Base-by-base conservation (phyloP, 1,140 invertebrate genomes). In the Choristoneura fumiferana region DNA sequence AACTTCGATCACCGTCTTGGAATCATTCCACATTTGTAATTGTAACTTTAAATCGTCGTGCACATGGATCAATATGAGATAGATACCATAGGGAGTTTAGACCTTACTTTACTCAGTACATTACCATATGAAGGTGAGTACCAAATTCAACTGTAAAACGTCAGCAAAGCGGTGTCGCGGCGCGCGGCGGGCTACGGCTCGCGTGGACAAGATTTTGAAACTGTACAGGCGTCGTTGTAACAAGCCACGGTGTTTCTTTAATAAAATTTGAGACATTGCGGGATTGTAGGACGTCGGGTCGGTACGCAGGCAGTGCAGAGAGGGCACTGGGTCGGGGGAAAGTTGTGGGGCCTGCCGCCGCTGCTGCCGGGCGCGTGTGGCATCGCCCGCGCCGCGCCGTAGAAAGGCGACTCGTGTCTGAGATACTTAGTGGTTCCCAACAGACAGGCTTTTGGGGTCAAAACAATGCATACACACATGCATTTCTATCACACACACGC, bases 271-370 rank as follows among this genome's bases (percentile, higher is more conserved):
- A 78, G 69, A 82, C 81, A 84, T 84, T 81, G 80, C 74, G 76
- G 83, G 84, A 83, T 84, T 72, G 73, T 81, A 69, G 67, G 78
- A 69, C 58, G 67, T 54, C 81, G 80, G 82, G 82, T 87, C 78
- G 70, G 14, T 15, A 60, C 64, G 63, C 58, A 58, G 69, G 43
- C 68, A 60, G 57, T 70, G 75, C 67, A 77, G 80, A 78, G 78
- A 84, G 84, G 84, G 78, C 82, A 87, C 81, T 87, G 77, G 84
- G 84, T 84, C 84, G 82, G 77, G 82, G 82, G 82, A 87, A 87
- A 86, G 82, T 84, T 82, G 71, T 80, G 80, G 78, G 65, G 81
- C 73, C 70, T 76, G 71, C 73, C 79, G 71, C 72, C 76, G 62
- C 78, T 78, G 84, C 80, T 29, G 22, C 22, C 22, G 22, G 22